A percentile compares a stretch with the other conserved stretches of the same genome.
Evolutionary conservation across 2,797 vertebrate species (phyloP).

Genomic region (Gephyroberyx darwinii): DNA sequence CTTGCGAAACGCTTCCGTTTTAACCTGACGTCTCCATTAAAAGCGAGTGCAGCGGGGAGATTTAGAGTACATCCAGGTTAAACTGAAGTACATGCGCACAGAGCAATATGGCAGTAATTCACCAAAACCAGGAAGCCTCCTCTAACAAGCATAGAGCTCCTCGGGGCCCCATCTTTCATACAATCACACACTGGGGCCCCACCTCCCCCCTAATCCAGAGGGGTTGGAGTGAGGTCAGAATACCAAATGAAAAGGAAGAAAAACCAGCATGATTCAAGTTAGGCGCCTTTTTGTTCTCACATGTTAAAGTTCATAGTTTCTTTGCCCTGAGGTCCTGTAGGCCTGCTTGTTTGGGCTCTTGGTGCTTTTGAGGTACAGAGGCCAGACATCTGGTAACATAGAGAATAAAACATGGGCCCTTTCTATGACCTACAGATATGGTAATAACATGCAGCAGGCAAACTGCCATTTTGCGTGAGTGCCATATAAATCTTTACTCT

Average conservation of each 20-base stretch:
- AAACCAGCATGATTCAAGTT: constrained; percentile 50
- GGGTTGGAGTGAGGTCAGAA: constrained; percentile 69
- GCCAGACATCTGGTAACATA: constrained; percentile 57
- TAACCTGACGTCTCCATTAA: constrained; percentile 47
- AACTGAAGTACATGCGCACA: constrained; percentile 42
- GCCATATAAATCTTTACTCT: neutral
- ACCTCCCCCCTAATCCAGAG: constrained; percentile 18
- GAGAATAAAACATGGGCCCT: neutral
- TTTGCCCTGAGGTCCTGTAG: constrained; percentile 44
- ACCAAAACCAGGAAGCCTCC: constrained; percentile 61
- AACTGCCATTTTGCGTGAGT: constrained; percentile 2
- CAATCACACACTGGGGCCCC: constrained; percentile 58
- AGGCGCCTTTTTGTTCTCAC: constrained; percentile 49
- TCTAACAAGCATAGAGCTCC: constrained; percentile 60
- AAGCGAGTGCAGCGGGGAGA: constrained; percentile 34
- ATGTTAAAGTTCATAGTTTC: constrained; percentile 55
- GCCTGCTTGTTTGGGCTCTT: constrained; percentile 36
- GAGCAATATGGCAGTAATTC: constrained; percentile 72
- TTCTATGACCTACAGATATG: constrained; percentile 27
- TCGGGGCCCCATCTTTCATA: constrained; percentile 65
- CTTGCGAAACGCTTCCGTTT: constrained; percentile 29
- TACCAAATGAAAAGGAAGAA: constrained; percentile 62
- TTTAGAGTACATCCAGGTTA: constrained; percentile 52
- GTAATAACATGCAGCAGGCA: constrained; percentile 40
- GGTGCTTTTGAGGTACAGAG: constrained; percentile 33